Percentiles rank a stretch among this genome's conserved stretches.
These are phyloP conservation scores for Rhynchopsitta pachyrhyncha DNA, from an alignment of 2,113 vertebrate species.

Conservation along the genomic window DNA sequence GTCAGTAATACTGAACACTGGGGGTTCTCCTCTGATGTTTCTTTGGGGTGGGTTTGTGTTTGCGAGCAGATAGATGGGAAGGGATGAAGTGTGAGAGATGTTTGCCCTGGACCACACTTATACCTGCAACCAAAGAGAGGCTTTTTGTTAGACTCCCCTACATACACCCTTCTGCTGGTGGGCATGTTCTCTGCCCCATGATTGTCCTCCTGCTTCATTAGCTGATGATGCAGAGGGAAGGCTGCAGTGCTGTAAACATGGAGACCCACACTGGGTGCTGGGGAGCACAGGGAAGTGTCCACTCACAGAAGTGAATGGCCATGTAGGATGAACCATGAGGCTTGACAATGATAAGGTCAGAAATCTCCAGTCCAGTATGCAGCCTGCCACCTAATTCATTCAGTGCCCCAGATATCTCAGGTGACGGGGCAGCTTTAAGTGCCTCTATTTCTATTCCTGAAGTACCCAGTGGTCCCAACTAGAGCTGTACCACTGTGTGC, in stretches of 20 bases:
- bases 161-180: rapidly evolving
- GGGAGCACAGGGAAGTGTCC: neutral
- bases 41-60: neutral
- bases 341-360: neutral
- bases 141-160: neutral
- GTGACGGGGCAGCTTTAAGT: neutral
- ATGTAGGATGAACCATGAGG: neutral
- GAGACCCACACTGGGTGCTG: neutral
- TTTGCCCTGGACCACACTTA: neutral
- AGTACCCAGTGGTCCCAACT: neutral
- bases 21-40: neutral
- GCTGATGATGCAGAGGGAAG: neutral
- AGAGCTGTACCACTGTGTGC: neutral
- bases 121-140: neutral
- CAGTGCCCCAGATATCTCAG: neutral
- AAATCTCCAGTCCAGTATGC: neutral
- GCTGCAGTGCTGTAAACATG: neutral
- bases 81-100: neutral
- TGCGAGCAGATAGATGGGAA: neutral
- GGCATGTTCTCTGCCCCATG: neutral
- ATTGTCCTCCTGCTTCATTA: neutral
- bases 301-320: rapidly evolving
- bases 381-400: neutral
- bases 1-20: neutral
- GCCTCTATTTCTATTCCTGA: neutral